Percentiles rank a stretch among this genome's conserved stretches.
Conservation (phyloP, 2,888 invertebrate species). For the Amiota mariae region DNA sequence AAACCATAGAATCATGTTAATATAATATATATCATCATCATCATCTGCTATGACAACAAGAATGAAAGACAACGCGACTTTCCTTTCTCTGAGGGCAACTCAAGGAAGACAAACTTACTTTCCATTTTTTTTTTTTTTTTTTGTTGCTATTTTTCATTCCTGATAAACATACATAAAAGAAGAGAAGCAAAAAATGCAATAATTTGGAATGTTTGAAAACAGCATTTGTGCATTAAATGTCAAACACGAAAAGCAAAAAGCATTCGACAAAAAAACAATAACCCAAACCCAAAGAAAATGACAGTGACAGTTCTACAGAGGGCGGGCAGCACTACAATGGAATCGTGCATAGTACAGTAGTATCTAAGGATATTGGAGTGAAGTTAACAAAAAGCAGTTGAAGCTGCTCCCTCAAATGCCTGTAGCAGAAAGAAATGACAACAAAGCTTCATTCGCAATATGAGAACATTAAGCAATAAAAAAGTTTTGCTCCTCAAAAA, state of each 20-base stretch:
- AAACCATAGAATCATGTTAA: constrained; percentile 3
- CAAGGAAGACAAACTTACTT: not conserved
- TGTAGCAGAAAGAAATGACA: constrained; percentile 5
- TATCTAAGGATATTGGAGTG: not conserved
- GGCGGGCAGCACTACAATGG: no score
- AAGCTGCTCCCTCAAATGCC: not conserved
- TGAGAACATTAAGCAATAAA: constrained; percentile 6
- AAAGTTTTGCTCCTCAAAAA: constrained; percentile 16
- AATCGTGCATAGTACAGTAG: no score
- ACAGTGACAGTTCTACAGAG: not conserved
- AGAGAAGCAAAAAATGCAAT: constrained; percentile 13
- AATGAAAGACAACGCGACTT: not conserved
- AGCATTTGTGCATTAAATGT: constrained; percentile 24
- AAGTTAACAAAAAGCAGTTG: no score
- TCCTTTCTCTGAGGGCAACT: not conserved
- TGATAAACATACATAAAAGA: not conserved
- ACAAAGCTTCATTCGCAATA: no score
- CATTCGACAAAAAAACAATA: not conserved
- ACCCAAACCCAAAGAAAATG: not conserved
- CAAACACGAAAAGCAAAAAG: not conserved
- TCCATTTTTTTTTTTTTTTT: no score
- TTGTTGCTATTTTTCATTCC: not conserved
- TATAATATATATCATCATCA: constrained; percentile 3
- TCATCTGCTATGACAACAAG: not conserved
- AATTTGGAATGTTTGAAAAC: constrained; percentile 8